Base-by-base conservation (phyloP, 2,113 vertebrate genomes). In the Pelmatolapia mariae region DNA sequence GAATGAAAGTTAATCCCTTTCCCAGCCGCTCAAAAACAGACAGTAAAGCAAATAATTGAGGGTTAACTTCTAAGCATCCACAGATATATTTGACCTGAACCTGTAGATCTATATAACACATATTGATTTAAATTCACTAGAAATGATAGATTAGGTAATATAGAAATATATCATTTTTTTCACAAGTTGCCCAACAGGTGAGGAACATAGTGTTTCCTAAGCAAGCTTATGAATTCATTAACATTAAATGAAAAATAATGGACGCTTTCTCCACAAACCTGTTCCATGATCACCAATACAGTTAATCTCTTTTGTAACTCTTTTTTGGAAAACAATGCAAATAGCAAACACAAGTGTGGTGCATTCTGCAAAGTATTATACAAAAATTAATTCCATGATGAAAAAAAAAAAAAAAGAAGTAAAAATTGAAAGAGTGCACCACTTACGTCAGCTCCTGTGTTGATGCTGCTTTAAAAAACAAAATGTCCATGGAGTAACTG, bases 371-470 rank as follows among this genome's bases (percentile, higher is more conserved):
- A 78, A 76, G 71, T 19, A 45, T 22, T 68, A 73, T 50, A 31
- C 24, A 59, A 29, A 66, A 38, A 38, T n/a, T 3, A 10, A 36
- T 22, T 7, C 33, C 33, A 78, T 18, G 47, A 12, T 10, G 40
- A 19, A 8, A 38, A 66, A 11, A 38, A 11, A 38, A 24, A 40
- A 40, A 3, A 36, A 36, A 4, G 1, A 76, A 36, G 8, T n/a
- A 2, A 38, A 57, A 38, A 26, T n/a, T 40, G n/a, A 6, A 57
- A 81, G 8, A 38, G 12, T 50, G 16, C 24, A 45, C n/a, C 53
- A 96, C 95, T 96, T 84, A 95, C 96, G 83, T 87, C 31, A 85
- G 84, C 57, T 87, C 83, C 79, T 22, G 45, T 80, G 89, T 86
- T 87, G 87, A 84, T 8, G 61, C 81, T 82, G 68, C 81, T 79